Conservation (phyloP, 2,888 invertebrate species). For the Colostygia pectinataria region DNA sequence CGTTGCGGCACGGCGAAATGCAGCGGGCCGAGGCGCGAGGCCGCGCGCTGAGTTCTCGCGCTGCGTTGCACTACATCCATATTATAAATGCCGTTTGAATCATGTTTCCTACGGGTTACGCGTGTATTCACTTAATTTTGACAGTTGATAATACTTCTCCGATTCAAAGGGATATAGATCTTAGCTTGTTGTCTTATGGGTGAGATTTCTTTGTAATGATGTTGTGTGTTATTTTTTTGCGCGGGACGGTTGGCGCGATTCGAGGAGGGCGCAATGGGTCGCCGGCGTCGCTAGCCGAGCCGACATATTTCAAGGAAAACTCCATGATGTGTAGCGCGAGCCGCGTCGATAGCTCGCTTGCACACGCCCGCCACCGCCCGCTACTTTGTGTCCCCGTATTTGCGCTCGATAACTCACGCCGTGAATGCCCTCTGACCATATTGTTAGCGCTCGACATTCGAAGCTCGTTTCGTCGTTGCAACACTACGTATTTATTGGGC, state of each 20-base stretch:
- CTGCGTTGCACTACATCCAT: conserved; percentile 73
- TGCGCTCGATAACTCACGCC: conserved; percentile 49
- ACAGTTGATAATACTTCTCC: conserved; percentile 78
- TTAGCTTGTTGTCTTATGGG: conserved; percentile 60
- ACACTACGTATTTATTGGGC: conserved; percentile 56
- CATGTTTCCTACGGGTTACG: conserved; percentile 76
- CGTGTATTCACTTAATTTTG: conserved; percentile 81
- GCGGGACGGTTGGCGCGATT: conserved; percentile 75
- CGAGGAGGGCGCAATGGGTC: conserved; percentile 59
- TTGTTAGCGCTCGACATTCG: conserved; percentile 21
- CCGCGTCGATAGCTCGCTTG: conserved; percentile 55
- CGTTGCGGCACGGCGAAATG: conserved; percentile 74
- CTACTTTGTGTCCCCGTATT: conserved; percentile 45
- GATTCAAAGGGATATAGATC: conserved; percentile 63
- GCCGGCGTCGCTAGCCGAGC: conserved; percentile 52
- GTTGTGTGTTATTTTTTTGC: conserved; percentile 74
- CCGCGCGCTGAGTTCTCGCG: conserved; percentile 71
- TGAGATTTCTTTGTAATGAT: conserved; percentile 59
- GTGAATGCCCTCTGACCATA: conserved; percentile 50
- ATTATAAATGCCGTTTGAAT: conserved; percentile 71
- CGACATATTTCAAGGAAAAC: conserved; percentile 75
- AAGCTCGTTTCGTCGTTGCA: conserved; percentile 41
- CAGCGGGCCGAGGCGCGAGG: conserved; percentile 81
- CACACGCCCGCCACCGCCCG: conserved; percentile 46
- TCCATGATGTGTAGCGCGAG: conserved; percentile 53